phyloP scores from a whole-genome alignment of 2,888 invertebrate genomes.

The Idaea dimidiata region DNA sequence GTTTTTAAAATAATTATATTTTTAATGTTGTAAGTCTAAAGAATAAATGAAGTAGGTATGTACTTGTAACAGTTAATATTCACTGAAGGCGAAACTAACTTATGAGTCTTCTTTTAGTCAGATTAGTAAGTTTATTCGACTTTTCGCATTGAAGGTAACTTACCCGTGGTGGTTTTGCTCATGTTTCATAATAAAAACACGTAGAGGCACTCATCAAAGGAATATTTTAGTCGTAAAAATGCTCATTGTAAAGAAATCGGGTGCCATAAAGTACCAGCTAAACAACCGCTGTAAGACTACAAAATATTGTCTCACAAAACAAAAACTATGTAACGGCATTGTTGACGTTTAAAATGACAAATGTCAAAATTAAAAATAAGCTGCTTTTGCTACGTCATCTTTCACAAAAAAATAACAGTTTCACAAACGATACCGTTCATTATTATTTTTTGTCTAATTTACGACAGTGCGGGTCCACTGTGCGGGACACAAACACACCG shows the following conservation, averaged over 20 bases:
- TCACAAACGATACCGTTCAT: slow-evolving; percentile 73
- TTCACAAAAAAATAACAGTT: slow-evolving; percentile 57
- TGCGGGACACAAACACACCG: slow-evolving; percentile 50
- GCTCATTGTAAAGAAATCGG: background rate
- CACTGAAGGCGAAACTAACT: no score
- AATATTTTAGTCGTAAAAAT: background rate
- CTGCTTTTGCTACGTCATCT: slow-evolving; percentile 44
- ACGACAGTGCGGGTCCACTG: slow-evolving; percentile 63
- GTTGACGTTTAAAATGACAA: slow-evolving; percentile 40
- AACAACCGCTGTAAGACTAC: slow-evolving; percentile 11
- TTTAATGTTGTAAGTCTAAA: background rate
- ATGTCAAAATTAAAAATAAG: slow-evolving; percentile 32
- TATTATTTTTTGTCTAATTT: slow-evolving; percentile 62
- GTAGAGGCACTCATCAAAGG: background rate
- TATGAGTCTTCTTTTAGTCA: no score
- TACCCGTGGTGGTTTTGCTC: background rate
- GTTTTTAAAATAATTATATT: slow-evolving; percentile 3
- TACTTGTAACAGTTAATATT: no score
- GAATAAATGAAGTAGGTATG: slow-evolving; percentile 7
- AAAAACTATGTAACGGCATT: slow-evolving; percentile 36
- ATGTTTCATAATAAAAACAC: background rate
- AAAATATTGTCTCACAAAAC: slow-evolving; percentile 33
- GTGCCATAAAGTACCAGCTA: background rate
- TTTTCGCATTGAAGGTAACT: background rate
- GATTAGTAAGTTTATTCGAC: slow-evolving; percentile 4